Conservation (phyloP, 2,797 vertebrate genomes). For the Nyctibius grandis region DNA sequence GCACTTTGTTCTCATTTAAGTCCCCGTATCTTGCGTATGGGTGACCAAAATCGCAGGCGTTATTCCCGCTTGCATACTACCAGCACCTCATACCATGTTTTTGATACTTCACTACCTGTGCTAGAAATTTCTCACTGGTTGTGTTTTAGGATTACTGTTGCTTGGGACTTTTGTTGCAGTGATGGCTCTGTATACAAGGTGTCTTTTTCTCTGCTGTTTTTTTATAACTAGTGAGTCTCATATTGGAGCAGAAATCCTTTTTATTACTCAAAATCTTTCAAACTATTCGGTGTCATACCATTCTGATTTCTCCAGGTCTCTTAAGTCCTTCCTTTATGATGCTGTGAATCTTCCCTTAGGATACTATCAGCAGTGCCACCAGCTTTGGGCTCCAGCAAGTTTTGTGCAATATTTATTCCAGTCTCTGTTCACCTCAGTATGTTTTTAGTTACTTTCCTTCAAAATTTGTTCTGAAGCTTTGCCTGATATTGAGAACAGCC, state of each 20-base stretch:
- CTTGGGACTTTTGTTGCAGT: background rate
- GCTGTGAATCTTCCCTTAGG: background rate
- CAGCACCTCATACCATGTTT: rapidly evolving
- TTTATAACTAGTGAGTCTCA: background rate
- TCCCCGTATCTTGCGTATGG: rapidly evolving
- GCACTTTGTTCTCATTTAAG: background rate
- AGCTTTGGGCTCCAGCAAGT: background rate
- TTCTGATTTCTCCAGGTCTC: background rate
- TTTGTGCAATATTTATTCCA: background rate
- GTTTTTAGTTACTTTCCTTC: background rate
- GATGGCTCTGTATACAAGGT: background rate
- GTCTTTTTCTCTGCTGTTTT: background rate
- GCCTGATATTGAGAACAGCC: background rate
- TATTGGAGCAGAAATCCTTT: background rate
- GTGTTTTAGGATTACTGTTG: background rate
- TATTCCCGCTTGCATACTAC: background rate
- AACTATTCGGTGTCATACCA: background rate
- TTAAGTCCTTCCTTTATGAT: background rate
- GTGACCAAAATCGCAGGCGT: background rate
- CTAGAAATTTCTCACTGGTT: background rate
- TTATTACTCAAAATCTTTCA: background rate
- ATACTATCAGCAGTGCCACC: background rate
- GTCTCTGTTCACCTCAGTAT: background rate
- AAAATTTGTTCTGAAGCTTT: background rate
- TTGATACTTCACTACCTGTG: background rate